Percentiles rank a stretch among this genome's conserved stretches.
phyloP scores from a whole-genome alignment of 2,113 vertebrate genomes.

The Ifrita kowaldi region DNA sequence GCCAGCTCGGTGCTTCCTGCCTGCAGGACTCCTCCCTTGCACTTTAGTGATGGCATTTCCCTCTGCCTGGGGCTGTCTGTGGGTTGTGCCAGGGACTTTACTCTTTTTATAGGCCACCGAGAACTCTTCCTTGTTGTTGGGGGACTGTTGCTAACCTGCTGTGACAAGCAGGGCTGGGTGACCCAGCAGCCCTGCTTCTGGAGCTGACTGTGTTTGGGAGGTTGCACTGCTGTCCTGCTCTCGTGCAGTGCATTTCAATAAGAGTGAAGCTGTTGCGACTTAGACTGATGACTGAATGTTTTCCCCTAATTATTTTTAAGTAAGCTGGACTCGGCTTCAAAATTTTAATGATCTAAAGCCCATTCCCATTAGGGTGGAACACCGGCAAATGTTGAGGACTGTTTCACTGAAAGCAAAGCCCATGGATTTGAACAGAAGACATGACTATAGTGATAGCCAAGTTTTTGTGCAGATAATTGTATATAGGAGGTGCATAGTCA shows the following conservation, averaged over 20 bases:
- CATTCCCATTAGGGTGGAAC: neutral
- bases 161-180: neutral
- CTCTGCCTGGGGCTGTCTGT: neutral
- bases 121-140: neutral
- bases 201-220: neutral
- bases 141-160: neutral
- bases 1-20: neutral
- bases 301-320: neutral
- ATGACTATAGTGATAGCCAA: neutral
- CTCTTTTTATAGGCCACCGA: neutral
- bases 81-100: neutral
- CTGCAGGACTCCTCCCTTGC: neutral
- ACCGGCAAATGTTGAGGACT: neutral
- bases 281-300: neutral
- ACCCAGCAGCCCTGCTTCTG: neutral
- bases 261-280: neutral
- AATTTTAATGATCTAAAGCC: neutral
- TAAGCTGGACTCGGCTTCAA: neutral
- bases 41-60: neutral
- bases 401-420: neutral
- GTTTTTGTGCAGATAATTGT: neutral
- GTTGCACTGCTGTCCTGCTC: neutral
- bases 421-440: neutral
- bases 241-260: neutral
- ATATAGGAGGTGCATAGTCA: neutral